A percentile compares a stretch with the other conserved stretches of the same genome.
These are phyloP conservation scores for Patella ulyssiponensis DNA, from an alignment of 2,888 invertebrate species.

Conservation along the genomic window DNA sequence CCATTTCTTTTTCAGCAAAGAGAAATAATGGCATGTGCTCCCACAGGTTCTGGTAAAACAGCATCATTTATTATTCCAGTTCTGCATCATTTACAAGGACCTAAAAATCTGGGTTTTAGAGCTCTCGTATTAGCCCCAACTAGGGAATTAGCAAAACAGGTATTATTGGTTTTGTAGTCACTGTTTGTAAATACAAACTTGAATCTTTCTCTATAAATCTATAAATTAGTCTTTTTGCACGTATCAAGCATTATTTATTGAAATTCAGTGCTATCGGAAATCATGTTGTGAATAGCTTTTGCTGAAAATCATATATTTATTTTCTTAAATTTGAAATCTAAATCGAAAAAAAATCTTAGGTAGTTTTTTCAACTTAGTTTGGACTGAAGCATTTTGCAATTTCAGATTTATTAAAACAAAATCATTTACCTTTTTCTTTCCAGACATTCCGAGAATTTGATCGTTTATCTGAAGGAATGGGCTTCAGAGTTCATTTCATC, in stretches of 20 bases:
- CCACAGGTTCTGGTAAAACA: constrained; percentile 98
- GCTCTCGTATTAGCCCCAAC: constrained; percentile 94
- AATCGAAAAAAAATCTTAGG: too few relatives aligned
- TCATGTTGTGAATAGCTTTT: too few relatives aligned
- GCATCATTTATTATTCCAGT: constrained; percentile 93
- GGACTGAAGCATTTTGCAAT: too few relatives aligned
- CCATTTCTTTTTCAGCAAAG: constrained; percentile 74
- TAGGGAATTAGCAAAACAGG: constrained; percentile 93
- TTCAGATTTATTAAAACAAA: too few relatives aligned
- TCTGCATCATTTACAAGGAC: constrained; percentile 81
- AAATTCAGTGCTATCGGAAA: too few relatives aligned
- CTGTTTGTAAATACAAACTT: background rate
- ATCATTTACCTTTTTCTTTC: constrained; percentile 10
- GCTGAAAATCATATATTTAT: too few relatives aligned
- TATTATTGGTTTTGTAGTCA: constrained; percentile 60
- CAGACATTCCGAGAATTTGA: constrained; percentile 79
- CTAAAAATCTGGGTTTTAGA: constrained; percentile 81
- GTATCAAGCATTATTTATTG: too few relatives aligned
- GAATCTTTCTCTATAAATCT: background rate
- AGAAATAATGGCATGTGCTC: constrained; percentile 93
- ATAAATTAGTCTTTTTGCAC: background rate
- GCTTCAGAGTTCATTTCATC: constrained; percentile 83
- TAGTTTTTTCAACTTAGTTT: too few relatives aligned
- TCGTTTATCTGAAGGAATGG: constrained; percentile 82
- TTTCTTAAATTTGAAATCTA: too few relatives aligned